These are phyloP conservation scores for Coluber constrictor DNA, from an alignment of 2,797 vertebrate genomes.

Conservation along the genomic window DNA sequence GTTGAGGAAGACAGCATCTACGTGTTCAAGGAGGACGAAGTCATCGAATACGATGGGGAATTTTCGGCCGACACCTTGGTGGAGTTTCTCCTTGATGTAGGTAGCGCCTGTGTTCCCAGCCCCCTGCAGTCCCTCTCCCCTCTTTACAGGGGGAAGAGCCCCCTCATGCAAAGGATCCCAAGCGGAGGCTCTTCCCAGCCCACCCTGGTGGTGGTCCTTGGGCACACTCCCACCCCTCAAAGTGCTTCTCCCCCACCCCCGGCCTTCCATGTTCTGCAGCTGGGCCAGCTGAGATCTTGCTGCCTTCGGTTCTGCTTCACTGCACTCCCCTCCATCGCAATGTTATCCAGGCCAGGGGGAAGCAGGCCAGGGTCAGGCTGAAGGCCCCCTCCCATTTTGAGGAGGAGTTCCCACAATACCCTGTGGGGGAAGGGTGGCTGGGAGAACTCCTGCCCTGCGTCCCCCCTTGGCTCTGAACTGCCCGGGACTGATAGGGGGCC, in stretches of 20 bases:
- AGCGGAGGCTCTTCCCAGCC: background rate
- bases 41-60: conserved; percentile 90
- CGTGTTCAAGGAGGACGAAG: conserved; percentile 85
- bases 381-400: background rate
- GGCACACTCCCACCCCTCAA: background rate
- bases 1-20: conserved; percentile 88
- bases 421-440: background rate
- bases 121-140: background rate
- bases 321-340: background rate
- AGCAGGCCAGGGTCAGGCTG: background rate
- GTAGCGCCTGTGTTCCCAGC: conserved; percentile 35
- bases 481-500: too few species aligned
- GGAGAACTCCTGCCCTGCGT: too few species aligned
- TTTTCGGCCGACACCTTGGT: conserved; percentile 87
- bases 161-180: background rate
- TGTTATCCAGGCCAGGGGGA: background rate
- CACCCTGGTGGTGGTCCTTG: background rate
- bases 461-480: background rate
- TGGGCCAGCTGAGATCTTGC: background rate
- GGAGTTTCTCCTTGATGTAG: conserved; percentile 90
- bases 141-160: background rate
- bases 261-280: background rate
- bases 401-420: background rate
- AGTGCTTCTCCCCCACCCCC: background rate
- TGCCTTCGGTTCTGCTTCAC: background rate